Percentiles rank a stretch among this genome's conserved stretches.
These are phyloP conservation scores for Thaumetopoea pityocampa DNA, from an alignment of 1,140 invertebrate genomes.

Conservation along the genomic window DNA sequence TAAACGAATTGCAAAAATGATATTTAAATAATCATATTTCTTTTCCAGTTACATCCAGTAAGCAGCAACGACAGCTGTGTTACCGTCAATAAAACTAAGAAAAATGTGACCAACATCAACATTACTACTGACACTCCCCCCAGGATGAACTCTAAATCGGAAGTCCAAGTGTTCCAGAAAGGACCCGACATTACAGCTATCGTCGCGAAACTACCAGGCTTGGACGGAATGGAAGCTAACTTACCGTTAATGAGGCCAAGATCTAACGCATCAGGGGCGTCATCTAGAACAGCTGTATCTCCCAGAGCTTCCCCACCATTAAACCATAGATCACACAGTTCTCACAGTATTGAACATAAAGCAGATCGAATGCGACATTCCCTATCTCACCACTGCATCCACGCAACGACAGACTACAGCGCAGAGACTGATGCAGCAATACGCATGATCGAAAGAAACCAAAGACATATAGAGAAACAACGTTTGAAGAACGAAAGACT, in stretches of 20 bases:
- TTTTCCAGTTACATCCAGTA: slow-evolving; percentile 54
- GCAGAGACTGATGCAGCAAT: slow-evolving; percentile 77
- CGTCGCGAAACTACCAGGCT: slow-evolving; percentile 77
- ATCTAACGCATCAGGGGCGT: slow-evolving; percentile 76
- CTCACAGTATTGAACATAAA: slow-evolving; percentile 72
- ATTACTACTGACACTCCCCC: slow-evolving; percentile 67
- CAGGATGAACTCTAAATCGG: slow-evolving; percentile 52
- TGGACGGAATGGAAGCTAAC: slow-evolving; percentile 71
- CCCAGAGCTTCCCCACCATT: slow-evolving; percentile 47
- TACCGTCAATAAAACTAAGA: slow-evolving; percentile 73
- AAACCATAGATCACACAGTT: slow-evolving; percentile 54
- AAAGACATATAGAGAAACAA: slow-evolving; percentile 68
- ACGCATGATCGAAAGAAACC: slow-evolving; percentile 72
- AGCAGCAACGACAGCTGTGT: slow-evolving; percentile 63
- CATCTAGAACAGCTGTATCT: slow-evolving; percentile 60
- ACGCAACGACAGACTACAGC: slow-evolving; percentile 68
- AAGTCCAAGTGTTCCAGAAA: slow-evolving; percentile 79
- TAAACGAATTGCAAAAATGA: neutral
- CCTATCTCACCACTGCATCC: slow-evolving; percentile 65
- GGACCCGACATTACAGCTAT: slow-evolving; percentile 73
- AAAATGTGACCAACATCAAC: slow-evolving; percentile 79
- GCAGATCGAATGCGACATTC: slow-evolving; percentile 62
- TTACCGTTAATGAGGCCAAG: slow-evolving; percentile 72
- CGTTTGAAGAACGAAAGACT: slow-evolving; percentile 50
- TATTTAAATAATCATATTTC: slow-evolving; percentile 10